phyloP scores from a whole-genome alignment of 2,888 invertebrate species.

The Cheilosia scutellata region DNA sequence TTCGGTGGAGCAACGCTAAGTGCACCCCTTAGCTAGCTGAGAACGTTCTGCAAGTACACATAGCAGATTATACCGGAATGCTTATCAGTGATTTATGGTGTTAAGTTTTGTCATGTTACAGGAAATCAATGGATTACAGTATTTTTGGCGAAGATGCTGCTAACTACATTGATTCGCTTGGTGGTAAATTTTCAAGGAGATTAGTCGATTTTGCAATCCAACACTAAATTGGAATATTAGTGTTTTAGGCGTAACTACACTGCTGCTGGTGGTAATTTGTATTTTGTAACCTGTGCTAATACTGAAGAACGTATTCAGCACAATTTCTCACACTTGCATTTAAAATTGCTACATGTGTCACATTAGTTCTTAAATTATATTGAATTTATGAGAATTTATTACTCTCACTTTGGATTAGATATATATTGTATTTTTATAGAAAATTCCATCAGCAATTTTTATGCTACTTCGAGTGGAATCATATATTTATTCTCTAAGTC shows the following conservation, averaged over 20 bases:
- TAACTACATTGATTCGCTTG: neutral
- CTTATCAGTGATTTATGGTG: slow-evolving; percentile 52
- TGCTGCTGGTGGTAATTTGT: no score
- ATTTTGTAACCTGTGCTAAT: no score
- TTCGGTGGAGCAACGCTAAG: neutral
- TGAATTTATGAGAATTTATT: no score
- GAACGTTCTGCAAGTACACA: neutral
- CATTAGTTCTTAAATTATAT: no score
- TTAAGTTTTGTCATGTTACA: slow-evolving; percentile 38
- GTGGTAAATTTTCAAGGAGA: slow-evolving; percentile 23
- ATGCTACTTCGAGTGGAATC: no score
- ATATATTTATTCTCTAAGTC: no score
- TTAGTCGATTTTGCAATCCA: slow-evolving; percentile 50
- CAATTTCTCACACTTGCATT: no score
- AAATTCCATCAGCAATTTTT: no score
- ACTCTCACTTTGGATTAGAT: no score
- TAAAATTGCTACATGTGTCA: no score
- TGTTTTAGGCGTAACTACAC: slow-evolving; percentile 25
- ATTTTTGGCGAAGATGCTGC: slow-evolving; percentile 12
- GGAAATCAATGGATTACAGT: slow-evolving; percentile 40
- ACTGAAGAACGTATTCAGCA: no score
- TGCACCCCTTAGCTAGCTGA: neutral
- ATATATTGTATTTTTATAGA: no score
- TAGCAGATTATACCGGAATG: slow-evolving; percentile 25
- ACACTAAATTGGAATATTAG: slow-evolving; percentile 43